Evolutionary conservation across 2,113 vertebrate genomes (phyloP).

Genomic region (Cacatua alba): DNA sequence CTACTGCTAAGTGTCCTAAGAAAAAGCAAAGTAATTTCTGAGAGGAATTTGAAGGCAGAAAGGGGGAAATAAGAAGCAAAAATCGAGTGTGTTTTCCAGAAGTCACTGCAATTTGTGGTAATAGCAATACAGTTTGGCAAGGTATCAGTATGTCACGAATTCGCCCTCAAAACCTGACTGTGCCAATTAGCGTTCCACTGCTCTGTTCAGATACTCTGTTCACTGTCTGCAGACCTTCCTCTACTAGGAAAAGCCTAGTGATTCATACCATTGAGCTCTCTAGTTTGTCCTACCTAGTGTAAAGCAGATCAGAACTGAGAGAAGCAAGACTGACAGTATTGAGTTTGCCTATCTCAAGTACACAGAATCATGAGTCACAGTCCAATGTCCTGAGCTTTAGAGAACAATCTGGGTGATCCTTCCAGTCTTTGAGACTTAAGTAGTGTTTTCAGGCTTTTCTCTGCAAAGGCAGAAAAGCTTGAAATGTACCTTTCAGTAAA

Average conservation of each 20-base stretch:
- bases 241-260: not conserved
- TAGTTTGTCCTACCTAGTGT: not conserved
- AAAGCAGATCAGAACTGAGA: conserved; percentile 9
- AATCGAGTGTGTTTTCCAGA: not conserved
- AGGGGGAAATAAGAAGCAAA: not conserved
- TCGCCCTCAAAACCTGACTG: not conserved
- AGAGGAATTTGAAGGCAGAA: not conserved
- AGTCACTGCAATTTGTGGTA: not conserved
- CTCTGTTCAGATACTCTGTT: not conserved
- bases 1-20: not conserved
- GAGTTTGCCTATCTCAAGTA: not conserved
- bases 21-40: not conserved
- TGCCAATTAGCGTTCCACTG: not conserved
- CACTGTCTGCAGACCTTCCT: not conserved
- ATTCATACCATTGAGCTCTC: not conserved
- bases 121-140: not conserved
- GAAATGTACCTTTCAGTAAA: not conserved
- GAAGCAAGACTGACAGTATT: not conserved
- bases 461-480: not conserved
- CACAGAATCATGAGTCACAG: not conserved
- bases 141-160: not conserved
- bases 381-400: not conserved
- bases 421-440: not conserved
- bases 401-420: not conserved
- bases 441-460: not conserved